Evolutionary conservation across 2,888 invertebrate genomes (phyloP), one percentile per base, ranked within the genome.

Genomic region (Callyntrura guangdongensis): DNA sequence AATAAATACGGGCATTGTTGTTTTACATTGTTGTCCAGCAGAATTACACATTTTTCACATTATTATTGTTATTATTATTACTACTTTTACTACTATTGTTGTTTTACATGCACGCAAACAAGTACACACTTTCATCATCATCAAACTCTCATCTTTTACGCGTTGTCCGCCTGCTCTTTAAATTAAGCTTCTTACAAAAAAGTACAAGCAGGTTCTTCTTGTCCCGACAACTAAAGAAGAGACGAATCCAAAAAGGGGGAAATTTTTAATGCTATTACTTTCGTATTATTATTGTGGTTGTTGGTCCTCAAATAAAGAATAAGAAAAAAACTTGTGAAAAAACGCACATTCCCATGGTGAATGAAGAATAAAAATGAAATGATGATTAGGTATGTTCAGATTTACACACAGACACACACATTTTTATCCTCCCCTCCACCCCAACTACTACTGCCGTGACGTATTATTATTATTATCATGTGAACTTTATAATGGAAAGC

Each of bases 1-100:
- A 56, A 77, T 77, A 77, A 88, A 88, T 88, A 81, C 87, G 87
- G 87, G 69, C 69, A 88, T 88, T 88, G 86, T 86, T 59, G 85
- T 36, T 49, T 27, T 49, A 77, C 85, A 86, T 86, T 86, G 86
- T 86, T 86, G 79, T 77, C 79, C 67, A 69, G 84, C 67, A 69
- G 84, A 84, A 84, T 69, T 84, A 84, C 49, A 85, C 53, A 53
- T 85, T 72, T 85, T 85, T 74, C 85, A 85, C 72, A 85, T 85
- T 85, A 85, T 82, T 82, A 82, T 69, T n/a, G n/a, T n/a, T n/a
- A n/a, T 36, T 36, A 6, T 6, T 36, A 36, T 36, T 84, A 72
- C 53, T 49, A 27, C 17, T 74, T 4, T 22, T 53, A n/a, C 22
- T 25, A 53, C n/a, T 77, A n/a, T 77, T 77, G 77, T 77, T 25